phyloP scores from a whole-genome alignment of 2,888 invertebrate genomes.

The Eupithecia pulchellata region DNA sequence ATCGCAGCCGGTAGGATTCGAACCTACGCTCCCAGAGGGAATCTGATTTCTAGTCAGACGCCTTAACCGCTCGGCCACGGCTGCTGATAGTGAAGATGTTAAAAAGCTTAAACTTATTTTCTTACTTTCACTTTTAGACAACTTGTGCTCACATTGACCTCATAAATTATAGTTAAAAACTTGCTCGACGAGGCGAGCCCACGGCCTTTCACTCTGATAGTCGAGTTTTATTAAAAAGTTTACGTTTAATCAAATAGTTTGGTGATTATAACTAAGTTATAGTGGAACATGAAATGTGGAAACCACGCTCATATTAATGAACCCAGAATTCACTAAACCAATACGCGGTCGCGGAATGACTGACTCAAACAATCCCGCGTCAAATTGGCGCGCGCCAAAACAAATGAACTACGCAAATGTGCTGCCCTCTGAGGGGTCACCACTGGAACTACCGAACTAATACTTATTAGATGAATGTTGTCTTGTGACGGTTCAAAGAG shows the following conservation, averaged over 20 bases:
- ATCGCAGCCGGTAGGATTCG: conserved; percentile 94
- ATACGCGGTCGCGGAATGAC: conserved; percentile 34
- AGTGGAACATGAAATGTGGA: conserved; percentile 19
- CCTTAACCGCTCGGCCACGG: conserved; percentile 95
- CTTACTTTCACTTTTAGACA: conserved; percentile 13
- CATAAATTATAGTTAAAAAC: background rate
- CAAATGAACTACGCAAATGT: conserved; percentile 48
- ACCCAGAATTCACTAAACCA: conserved; percentile 32
- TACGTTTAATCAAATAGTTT: background rate
- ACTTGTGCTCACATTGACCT: background rate
- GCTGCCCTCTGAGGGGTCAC: conserved; percentile 9
- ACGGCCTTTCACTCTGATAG: conserved; percentile 15
- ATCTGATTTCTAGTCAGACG: conserved; percentile 95
- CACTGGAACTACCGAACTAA: conserved; percentile 5
- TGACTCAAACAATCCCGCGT: conserved; percentile 41
- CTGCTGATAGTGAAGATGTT: conserved; percentile 69
- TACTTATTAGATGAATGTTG: background rate
- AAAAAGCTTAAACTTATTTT: conserved; percentile 2
- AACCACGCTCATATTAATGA: conserved; percentile 27
- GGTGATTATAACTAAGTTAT: conserved; percentile 6
- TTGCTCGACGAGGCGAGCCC: background rate
- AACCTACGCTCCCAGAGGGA: conserved; percentile 95
- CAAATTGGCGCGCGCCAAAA: conserved; percentile 40
- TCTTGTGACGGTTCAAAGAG: background rate
- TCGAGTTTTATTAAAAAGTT: background rate